Base-by-base conservation (phyloP, 2,888 invertebrate species). In the Lomographa bimaculata region DNA sequence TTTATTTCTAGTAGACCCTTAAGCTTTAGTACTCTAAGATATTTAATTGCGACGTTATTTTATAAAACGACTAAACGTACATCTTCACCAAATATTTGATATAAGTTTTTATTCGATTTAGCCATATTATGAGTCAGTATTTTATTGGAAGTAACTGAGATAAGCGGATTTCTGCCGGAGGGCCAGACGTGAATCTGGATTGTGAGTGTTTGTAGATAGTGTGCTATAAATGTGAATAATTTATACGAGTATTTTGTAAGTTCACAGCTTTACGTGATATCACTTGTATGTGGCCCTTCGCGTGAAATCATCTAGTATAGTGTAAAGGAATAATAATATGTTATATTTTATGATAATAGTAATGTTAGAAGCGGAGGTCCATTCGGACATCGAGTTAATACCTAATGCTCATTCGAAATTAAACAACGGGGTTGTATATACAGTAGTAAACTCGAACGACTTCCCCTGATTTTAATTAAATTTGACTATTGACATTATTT, bases 201-300 rank as follows among this genome's bases (percentile, higher is more conserved):
- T 67, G 79, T 76, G 84, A 79, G 75, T 85, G 82, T 81, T 71
- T 86, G 86, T 87, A 86, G 86, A 86, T 89, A 89, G 80, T 86
- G 81, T 86, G 85, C 87, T 85, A 85, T 86, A 85, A 84, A 84
- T 86, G 87, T 87, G 86, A 85, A 87, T 87, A 87, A 86, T 87
- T 87, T 87, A 86, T 86, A 87, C 86, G 85, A 89, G 78, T 87
- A 86, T 82, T 82, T 81, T 87, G 83, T 89, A 86, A 86, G 87
- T 85, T 79, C 84, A 78, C 87, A 82, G 85, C 85, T 87, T 86
- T 85, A 87, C 85, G 79, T 81, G 85, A 85, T 79, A 73, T 77
- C 78, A 80, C 80, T 76, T 72, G 71, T 68, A 64, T 67, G 68
- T 73, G 85, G 81, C 84, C 82, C 84, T 80, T 71, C 68, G 86